A percentile compares a stretch with the other conserved stretches of the same genome.
These are phyloP conservation scores for Campylomormyrus numenius DNA, from an alignment of 2,113 vertebrate species.

Conservation along the genomic window DNA sequence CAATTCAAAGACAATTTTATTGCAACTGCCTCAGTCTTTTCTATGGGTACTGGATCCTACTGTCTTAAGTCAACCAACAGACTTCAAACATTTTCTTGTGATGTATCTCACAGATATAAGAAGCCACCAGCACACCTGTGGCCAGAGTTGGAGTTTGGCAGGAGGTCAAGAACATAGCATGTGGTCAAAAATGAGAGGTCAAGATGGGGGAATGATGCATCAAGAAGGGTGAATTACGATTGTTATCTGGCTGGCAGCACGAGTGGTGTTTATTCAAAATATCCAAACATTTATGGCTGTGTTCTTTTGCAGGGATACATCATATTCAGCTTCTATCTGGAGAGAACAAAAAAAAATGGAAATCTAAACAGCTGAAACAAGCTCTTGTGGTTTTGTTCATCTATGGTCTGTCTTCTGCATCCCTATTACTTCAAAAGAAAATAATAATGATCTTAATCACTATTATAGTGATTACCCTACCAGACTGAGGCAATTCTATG, in stretches of 20 bases:
- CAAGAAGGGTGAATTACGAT: neutral
- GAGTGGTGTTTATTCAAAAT: neutral
- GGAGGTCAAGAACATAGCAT: neutral
- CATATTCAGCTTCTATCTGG: neutral
- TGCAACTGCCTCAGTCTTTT: neutral
- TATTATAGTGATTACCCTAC: constrained; percentile 38
- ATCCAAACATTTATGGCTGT: neutral
- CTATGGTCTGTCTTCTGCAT: neutral
- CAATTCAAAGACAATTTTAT: neutral
- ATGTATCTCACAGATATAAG: neutral
- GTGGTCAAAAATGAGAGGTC: neutral
- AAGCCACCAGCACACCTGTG: neutral
- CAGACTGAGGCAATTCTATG: constrained; percentile 10
- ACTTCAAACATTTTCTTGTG: neutral
- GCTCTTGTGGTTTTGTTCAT: neutral
- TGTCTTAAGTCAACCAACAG: neutral
- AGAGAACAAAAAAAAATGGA: constrained; percentile 37
- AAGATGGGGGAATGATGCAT: neutral
- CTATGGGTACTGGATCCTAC: neutral
- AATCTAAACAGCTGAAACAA: constrained; percentile 45
- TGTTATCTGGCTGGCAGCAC: neutral
- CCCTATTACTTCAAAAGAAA: constrained; percentile 44
- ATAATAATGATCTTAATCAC: constrained; percentile 43
- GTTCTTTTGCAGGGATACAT: neutral
- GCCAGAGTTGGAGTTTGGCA: neutral